Base-by-base conservation (phyloP, 2,888 invertebrate species). In the Ashinkailepas kermadecensis region DNA sequence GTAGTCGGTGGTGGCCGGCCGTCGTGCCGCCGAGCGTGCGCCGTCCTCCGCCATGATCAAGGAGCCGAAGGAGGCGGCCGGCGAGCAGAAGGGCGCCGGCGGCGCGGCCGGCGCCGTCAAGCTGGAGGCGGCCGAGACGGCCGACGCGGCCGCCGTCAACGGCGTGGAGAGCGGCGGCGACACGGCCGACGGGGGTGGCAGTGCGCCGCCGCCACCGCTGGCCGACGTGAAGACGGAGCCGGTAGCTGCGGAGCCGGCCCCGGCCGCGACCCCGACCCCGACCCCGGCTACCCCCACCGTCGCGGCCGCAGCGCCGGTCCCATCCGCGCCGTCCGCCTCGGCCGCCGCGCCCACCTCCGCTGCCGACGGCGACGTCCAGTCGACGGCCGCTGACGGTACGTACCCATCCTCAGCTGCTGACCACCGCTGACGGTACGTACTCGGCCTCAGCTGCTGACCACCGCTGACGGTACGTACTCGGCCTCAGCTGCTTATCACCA, bases 41-140 rank as follows among this genome's bases (percentile, higher is more conserved):
- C 39, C 39, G 39, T 39, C 39, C 1, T 4, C 39, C 80, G 84
- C 83, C 83, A 85, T 85, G 85, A 85, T 85, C 82, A 85, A 85
- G 83, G 85, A 85, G 84, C 84, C 81, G 70, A 85, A 85, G 81
- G 85, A 85, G 64, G 84, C 84, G 82, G 83, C 83, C 78, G 84
- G 85, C 70, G 82, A 83, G 81, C 83, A 83, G 81, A 82, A 83
- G 82, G 82, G 81, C 70, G 82, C 83, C 78, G 83, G 79, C 78
- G 81, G 80, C 80, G 64, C 81, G 62, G 79, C 81, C 25, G 56
- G 70, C 62, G 25, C 78, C 39, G 70, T 25, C 15, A 70, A 70
- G 39, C 70, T 25, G 70, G 70, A 70, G 39, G 8, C 70, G 39
- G 70, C 6, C 39, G 70, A 39, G 39, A 25, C 70, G 70, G 70